A percentile compares a stretch with the other conserved stretches of the same genome.
These are phyloP conservation scores for Pipistrellus nathusii DNA, from an alignment of 2,797 vertebrate genomes.

Conservation along the genomic window DNA sequence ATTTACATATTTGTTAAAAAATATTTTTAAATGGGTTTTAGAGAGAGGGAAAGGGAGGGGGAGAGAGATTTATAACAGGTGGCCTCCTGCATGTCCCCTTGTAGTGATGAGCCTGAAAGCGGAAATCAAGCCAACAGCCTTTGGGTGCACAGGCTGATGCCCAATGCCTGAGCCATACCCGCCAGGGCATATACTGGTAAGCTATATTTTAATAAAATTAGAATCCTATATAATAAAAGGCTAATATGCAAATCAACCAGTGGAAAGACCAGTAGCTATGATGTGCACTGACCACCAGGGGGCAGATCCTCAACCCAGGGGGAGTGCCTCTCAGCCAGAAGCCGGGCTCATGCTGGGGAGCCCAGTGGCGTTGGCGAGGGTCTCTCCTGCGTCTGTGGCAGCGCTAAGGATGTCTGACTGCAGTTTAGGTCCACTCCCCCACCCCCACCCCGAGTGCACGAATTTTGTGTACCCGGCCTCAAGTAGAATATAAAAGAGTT, in stretches of 20 bases:
- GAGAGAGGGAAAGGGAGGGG: not conserved
- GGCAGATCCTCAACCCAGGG: too few relatives aligned
- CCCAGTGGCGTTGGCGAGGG: too few relatives aligned
- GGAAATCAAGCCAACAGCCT: not conserved
- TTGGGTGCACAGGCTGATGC: not conserved
- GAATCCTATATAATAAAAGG: not conserved
- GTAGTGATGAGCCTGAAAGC: not conserved
- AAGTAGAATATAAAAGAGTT: constrained; percentile 13
- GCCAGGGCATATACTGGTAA: not conserved
- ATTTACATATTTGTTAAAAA: not conserved
- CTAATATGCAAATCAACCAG: too few relatives aligned
- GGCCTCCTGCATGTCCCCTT: not conserved
- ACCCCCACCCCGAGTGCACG: too few relatives aligned
- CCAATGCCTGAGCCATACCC: not conserved
- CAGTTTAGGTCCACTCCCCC: too few relatives aligned
- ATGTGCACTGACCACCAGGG: too few relatives aligned
- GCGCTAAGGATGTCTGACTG: too few relatives aligned
- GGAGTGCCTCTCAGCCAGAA: too few relatives aligned
- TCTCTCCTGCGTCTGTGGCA: too few relatives aligned
- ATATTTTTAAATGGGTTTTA: not conserved
- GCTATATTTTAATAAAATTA: constrained; percentile 43
- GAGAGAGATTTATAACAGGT: not conserved
- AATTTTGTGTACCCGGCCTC: too few relatives aligned
- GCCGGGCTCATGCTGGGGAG: too few relatives aligned
- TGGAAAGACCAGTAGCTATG: too few relatives aligned